Evolutionary conservation across 2,888 invertebrate species (phyloP).

Genomic region (Nudaria mundana): DNA sequence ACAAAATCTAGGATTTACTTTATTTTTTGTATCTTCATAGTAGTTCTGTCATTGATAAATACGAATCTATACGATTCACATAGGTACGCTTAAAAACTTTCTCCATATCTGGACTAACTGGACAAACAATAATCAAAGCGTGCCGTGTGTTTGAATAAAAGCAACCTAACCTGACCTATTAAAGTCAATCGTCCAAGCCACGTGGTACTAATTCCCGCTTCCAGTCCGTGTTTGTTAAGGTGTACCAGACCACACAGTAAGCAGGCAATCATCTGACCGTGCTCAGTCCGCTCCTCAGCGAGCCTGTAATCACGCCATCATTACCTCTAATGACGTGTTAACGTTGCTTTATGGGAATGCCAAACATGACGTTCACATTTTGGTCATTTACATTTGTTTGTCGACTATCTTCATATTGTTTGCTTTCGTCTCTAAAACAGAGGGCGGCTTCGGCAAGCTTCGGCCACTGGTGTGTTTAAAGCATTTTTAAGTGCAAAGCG

Average conservation of each 20-base stretch:
- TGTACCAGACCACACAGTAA: slow-evolving; percentile 72
- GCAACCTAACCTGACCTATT: slow-evolving; percentile 29
- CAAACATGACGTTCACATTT: slow-evolving; percentile 81
- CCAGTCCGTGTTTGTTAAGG: slow-evolving; percentile 62
- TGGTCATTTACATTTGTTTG: slow-evolving; percentile 81
- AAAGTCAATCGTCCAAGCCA: slow-evolving; percentile 44
- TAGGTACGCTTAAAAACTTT: slow-evolving; percentile 10
- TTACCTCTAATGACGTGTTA: slow-evolving; percentile 81
- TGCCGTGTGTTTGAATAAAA: slow-evolving; percentile 18
- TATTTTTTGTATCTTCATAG: not conserved
- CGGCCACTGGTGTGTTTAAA: slow-evolving; percentile 65
- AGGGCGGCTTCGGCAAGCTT: slow-evolving; percentile 65
- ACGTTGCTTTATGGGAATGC: slow-evolving; percentile 81
- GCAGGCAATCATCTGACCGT: slow-evolving; percentile 70
- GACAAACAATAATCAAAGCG: slow-evolving; percentile 20
- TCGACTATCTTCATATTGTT: slow-evolving; percentile 75
- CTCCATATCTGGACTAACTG: slow-evolving; percentile 11
- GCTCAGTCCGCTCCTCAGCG: slow-evolving; percentile 56
- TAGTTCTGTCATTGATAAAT: not conserved
- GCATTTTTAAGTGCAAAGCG: slow-evolving; percentile 61
- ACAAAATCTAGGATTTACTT: not conserved
- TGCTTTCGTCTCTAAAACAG: slow-evolving; percentile 77
- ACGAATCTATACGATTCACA: not conserved
- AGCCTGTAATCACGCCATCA: slow-evolving; percentile 78
- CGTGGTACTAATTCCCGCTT: slow-evolving; percentile 56